Conservation (phyloP, 2,888 invertebrate genomes). For the Xanthorhoe designata region DNA sequence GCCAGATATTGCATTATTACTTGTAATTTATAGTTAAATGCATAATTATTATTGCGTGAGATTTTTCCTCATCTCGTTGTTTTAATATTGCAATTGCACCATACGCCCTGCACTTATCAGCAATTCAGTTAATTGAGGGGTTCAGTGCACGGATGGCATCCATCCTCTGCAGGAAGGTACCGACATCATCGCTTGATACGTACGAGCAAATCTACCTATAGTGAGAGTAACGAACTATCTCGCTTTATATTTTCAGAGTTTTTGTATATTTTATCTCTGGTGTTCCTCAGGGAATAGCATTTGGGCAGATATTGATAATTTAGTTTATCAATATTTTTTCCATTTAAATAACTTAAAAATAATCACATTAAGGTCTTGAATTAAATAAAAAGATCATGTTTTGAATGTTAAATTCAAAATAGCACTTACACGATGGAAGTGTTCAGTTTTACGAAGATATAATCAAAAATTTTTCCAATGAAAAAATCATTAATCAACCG, state of each 20-base stretch:
- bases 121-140: constrained; percentile 58
- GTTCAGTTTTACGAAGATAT: neutral
- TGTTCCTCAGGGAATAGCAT: too few relatives aligned
- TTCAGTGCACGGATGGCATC: constrained; percentile 57
- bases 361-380: too few relatives aligned
- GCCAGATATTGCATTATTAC: constrained; percentile 4
- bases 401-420: too few relatives aligned
- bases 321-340: too few relatives aligned
- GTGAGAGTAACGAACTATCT: constrained; percentile 2
- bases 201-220: constrained; percentile 2
- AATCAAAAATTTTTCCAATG: neutral
- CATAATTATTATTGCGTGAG: constrained; percentile 20
- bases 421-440: too few relatives aligned
- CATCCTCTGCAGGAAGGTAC: constrained; percentile 46
- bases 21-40: constrained; percentile 8
- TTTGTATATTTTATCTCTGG: too few relatives aligned
- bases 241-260: neutral
- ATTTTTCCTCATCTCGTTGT: constrained; percentile 22
- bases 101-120: constrained; percentile 42
- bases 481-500: neutral
- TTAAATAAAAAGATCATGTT: too few relatives aligned
- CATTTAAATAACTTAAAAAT: too few relatives aligned
- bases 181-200: constrained; percentile 29
- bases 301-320: too few relatives aligned
- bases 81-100: constrained; percentile 31